Conservation (phyloP, 2,888 invertebrate genomes). For the Drosophila kanekoi region DNA sequence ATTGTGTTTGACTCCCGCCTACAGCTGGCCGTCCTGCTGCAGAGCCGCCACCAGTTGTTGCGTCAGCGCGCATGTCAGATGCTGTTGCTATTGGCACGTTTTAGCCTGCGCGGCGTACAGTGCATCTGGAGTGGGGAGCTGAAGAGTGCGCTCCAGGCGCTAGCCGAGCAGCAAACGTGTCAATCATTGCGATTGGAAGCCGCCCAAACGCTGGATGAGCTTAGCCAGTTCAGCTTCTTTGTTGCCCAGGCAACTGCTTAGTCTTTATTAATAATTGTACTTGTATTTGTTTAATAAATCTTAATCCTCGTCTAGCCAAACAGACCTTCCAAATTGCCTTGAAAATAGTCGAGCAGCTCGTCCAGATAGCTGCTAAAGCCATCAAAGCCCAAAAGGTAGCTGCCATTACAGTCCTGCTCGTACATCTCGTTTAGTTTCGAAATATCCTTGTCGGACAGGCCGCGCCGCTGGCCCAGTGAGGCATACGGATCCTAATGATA, state of each 20-base stretch:
- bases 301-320: slow-evolving; percentile 54
- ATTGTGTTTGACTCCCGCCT: slow-evolving; percentile 87
- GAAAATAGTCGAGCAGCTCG: slow-evolving; percentile 75
- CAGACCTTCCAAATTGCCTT: slow-evolving; percentile 61
- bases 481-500: slow-evolving; percentile 84
- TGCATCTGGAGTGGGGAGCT: slow-evolving; percentile 81
- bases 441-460: slow-evolving; percentile 86
- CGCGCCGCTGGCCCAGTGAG: slow-evolving; percentile 86
- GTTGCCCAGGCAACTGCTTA: slow-evolving; percentile 44
- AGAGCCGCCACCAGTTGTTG: slow-evolving; percentile 87
- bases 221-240: slow-evolving; percentile 83
- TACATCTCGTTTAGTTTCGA: slow-evolving; percentile 87
- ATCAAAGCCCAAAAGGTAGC: slow-evolving; percentile 68
- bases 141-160: slow-evolving; percentile 76
- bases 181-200: slow-evolving; percentile 81
- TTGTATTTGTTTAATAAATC: slow-evolving; percentile 24
- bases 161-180: slow-evolving; percentile 77
- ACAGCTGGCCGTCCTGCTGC: slow-evolving; percentile 87
- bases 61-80: slow-evolving; percentile 90
- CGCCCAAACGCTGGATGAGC: slow-evolving; percentile 82
- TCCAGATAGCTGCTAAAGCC: slow-evolving; percentile 70
- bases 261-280: slow-evolving; percentile 19
- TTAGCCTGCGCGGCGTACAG: slow-evolving; percentile 88
- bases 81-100: slow-evolving; percentile 89
- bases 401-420: slow-evolving; percentile 82